These are phyloP conservation scores for Cynodonichthys magdalenae DNA, from an alignment of 2,797 vertebrate species.

Conservation along the genomic window DNA sequence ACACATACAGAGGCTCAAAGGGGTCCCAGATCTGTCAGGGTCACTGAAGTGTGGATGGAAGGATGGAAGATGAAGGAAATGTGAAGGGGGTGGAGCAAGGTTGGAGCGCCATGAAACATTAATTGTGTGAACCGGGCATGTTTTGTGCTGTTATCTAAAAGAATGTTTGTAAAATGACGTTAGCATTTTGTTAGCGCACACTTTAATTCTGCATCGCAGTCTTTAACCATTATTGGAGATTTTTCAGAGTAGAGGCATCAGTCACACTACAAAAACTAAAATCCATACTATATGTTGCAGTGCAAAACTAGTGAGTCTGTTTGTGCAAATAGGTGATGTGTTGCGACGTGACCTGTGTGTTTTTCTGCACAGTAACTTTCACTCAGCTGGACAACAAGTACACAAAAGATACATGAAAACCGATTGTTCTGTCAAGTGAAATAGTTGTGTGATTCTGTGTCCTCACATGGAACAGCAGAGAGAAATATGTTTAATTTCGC, in stretches of 20 bases:
- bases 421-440: not conserved
- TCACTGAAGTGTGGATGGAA: conserved; percentile 17
- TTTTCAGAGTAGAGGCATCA: not conserved
- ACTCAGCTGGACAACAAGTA: not conserved
- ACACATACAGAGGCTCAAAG: conserved; percentile 1
- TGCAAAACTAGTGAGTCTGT: not conserved
- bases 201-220: not conserved
- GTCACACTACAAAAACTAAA: not conserved
- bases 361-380: not conserved
- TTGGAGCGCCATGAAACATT: not conserved
- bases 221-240: not conserved
- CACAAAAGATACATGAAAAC: not conserved
- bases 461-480: conserved; percentile 12
- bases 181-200: not conserved
- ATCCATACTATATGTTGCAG: too few relatives aligned
- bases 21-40: conserved; percentile 11
- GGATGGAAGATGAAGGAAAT: conserved; percentile 3
- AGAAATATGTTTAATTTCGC: conserved; percentile 18
- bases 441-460: conserved; percentile 24
- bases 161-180: not conserved
- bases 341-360: not conserved
- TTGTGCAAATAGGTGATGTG: not conserved
- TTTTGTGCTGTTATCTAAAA: not conserved
- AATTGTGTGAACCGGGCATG: not conserved
- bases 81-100: conserved; percentile 2